These are phyloP conservation scores for Panagrolaimus sp. DNA, from an alignment of 1,140 invertebrate genomes.

Conservation along the genomic window DNA sequence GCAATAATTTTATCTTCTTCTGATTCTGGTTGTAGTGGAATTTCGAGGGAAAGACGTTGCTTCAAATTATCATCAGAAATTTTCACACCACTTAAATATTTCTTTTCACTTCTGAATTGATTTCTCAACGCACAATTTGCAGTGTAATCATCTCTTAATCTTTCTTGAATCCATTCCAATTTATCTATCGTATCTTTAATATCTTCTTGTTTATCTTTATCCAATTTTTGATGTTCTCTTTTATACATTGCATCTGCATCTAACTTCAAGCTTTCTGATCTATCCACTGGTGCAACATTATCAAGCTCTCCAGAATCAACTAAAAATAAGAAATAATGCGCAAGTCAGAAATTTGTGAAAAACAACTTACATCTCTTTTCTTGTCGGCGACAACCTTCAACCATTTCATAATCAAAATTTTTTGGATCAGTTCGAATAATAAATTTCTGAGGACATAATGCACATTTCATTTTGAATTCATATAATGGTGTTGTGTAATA, in stretches of 20 bases:
- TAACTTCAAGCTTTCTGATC: slow-evolving; percentile 34
- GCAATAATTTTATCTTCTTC: slow-evolving; percentile 50
- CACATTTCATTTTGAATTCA: slow-evolving; percentile 98
- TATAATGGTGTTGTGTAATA: slow-evolving; percentile 96
- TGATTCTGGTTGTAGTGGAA: slow-evolving; percentile 42
- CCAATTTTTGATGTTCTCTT: slow-evolving; percentile 50
- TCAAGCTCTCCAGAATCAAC: slow-evolving; percentile 93
- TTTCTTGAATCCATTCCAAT: slow-evolving; percentile 51
- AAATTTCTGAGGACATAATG: slow-evolving; percentile 92
- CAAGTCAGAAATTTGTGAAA: too few species aligned
- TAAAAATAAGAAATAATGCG: too few species aligned
- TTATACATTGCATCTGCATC: slow-evolving; percentile 42
- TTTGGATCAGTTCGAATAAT: slow-evolving; percentile 97
- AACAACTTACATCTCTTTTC: slow-evolving; percentile 95
- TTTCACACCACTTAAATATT: slow-evolving; percentile 39
- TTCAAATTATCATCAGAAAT: slow-evolving; percentile 41
- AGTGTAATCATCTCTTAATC: slow-evolving; percentile 54
- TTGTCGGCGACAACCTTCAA: slow-evolving; percentile 86
- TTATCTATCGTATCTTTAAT: slow-evolving; percentile 45
- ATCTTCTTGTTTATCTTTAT: slow-evolving; percentile 44
- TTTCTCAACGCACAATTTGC: slow-evolving; percentile 48
- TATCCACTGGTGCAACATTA: slow-evolving; percentile 66
- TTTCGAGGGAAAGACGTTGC: slow-evolving; percentile 40
- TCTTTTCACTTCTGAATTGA: slow-evolving; percentile 52
- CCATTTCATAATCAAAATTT: slow-evolving; percentile 94